Percentiles rank a stretch among this genome's conserved stretches.
phyloP scores from a whole-genome alignment of 2,797 vertebrate species.

The Spatula versicolor region DNA sequence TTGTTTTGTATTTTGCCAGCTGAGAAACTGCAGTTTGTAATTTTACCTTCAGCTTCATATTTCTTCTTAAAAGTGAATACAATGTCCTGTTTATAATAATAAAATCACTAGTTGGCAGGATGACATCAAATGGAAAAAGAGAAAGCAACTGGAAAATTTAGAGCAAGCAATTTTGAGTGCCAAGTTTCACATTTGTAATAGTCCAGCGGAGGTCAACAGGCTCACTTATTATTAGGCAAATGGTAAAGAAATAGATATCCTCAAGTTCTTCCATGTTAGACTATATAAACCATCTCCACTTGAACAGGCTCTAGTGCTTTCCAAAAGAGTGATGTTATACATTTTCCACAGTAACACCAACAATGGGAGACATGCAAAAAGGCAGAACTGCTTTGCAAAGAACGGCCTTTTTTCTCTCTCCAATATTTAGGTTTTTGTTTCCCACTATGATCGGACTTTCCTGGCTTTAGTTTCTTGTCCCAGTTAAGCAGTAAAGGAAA shows the following conservation, averaged over 20 bases:
- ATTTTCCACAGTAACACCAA: constrained; percentile 66
- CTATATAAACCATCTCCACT: constrained; percentile 63
- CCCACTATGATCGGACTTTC: constrained; percentile 76
- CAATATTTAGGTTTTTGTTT: constrained; percentile 77
- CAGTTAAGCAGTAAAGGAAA: constrained; percentile 79
- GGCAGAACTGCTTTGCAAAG: constrained; percentile 51
- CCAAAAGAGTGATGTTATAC: constrained; percentile 65
- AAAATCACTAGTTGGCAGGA: constrained; percentile 84
- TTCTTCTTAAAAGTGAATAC: constrained; percentile 86
- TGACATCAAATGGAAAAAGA: constrained; percentile 80
- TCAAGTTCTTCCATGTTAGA: constrained; percentile 64
- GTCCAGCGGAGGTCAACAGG: constrained; percentile 80
- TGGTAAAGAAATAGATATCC: constrained; percentile 75
- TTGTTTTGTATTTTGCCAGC: constrained; percentile 85
- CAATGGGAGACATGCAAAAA: constrained; percentile 73
- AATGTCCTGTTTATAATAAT: constrained; percentile 87
- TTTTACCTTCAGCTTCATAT: constrained; percentile 84
- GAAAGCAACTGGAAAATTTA: constrained; percentile 84
- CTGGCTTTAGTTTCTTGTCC: constrained; percentile 74
- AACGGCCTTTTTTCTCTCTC: constrained; percentile 65
- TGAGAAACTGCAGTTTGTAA: constrained; percentile 80
- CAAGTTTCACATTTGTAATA: constrained; percentile 84
- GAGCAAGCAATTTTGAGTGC: constrained; percentile 83
- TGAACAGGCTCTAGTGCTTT: constrained; percentile 44
- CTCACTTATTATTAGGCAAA: constrained; percentile 75